A percentile compares a stretch with the other conserved stretches of the same genome.
These are phyloP conservation scores for Pogonomyrmex barbatus DNA, from an alignment of 1,140 invertebrate genomes.

Conservation along the genomic window DNA sequence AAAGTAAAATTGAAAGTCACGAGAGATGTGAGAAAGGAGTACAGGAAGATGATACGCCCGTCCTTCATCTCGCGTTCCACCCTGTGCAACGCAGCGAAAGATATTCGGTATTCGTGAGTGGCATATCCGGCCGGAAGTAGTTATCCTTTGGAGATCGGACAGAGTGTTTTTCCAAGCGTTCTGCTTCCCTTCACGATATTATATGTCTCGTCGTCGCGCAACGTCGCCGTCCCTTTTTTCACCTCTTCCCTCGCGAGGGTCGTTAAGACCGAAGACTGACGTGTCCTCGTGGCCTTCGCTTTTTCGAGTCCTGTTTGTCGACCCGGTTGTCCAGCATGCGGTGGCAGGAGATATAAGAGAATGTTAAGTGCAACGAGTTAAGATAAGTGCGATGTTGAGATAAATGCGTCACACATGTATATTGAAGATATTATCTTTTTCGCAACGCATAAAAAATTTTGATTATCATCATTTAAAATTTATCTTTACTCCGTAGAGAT, in stretches of 20 bases:
- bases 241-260: neutral
- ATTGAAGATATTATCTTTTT: neutral
- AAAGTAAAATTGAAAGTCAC: slow-evolving; percentile 65
- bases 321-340: slow-evolving; percentile 23
- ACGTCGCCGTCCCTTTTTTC: slow-evolving; percentile 19
- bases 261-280: slow-evolving; percentile 26
- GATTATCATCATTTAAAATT: neutral
- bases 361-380: neutral
- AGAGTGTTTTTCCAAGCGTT: slow-evolving; percentile 73
- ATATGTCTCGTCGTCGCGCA: slow-evolving; percentile 39
- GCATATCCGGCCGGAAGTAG: slow-evolving; percentile 78
- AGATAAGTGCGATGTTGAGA: slow-evolving; percentile 27
- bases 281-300: slow-evolving; percentile 38
- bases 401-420: neutral
- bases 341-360: neutral
- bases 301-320: slow-evolving; percentile 11
- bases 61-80: slow-evolving; percentile 23
- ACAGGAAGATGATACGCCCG: slow-evolving; percentile 1
- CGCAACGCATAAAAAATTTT: neutral
- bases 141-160: slow-evolving; percentile 69
- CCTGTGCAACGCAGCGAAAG: slow-evolving; percentile 1
- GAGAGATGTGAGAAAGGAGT: neutral
- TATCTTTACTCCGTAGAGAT: neutral
- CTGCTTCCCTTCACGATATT: slow-evolving; percentile 61
- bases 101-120: slow-evolving; percentile 64